Percentiles rank a stretch among this genome's conserved stretches.
These are phyloP conservation scores for Phodopus roborovskii DNA, from an alignment of 2,113 vertebrate genomes.

Conservation along the genomic window DNA sequence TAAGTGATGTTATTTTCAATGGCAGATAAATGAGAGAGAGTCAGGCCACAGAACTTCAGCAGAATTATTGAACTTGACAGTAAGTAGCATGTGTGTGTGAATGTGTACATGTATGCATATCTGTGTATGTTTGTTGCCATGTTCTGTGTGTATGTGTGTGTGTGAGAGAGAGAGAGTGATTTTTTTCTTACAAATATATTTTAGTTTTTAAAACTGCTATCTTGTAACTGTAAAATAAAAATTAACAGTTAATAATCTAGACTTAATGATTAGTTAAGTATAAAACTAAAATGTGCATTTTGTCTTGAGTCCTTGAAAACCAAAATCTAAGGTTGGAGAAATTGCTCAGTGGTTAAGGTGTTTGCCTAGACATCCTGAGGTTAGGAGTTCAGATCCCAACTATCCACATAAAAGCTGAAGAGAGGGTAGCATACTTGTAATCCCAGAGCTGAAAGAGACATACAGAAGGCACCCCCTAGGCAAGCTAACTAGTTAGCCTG, in stretches of 20 bases:
- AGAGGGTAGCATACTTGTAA: too few species aligned
- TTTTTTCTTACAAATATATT: not conserved
- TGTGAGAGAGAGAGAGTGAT: not conserved
- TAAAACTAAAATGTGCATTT: conserved; percentile 37
- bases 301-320: conserved; percentile 37
- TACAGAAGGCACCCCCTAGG: not conserved
- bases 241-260: conserved; percentile 53
- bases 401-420: not conserved
- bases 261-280: conserved; percentile 36
- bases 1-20: conserved; percentile 12
- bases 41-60: not conserved
- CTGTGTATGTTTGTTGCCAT: not conserved
- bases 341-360: not conserved
- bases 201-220: not conserved
- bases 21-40: not conserved
- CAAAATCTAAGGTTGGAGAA: not conserved
- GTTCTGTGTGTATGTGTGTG: not conserved
- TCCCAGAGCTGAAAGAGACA: not conserved
- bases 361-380: not conserved
- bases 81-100: not conserved
- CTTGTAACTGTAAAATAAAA: not conserved
- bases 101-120: not conserved
- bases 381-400: not conserved
- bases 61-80: not conserved
- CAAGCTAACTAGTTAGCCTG: not conserved